Base-by-base conservation (phyloP, 1,140 invertebrate species). In the Tetramorium parvispinum region DNA sequence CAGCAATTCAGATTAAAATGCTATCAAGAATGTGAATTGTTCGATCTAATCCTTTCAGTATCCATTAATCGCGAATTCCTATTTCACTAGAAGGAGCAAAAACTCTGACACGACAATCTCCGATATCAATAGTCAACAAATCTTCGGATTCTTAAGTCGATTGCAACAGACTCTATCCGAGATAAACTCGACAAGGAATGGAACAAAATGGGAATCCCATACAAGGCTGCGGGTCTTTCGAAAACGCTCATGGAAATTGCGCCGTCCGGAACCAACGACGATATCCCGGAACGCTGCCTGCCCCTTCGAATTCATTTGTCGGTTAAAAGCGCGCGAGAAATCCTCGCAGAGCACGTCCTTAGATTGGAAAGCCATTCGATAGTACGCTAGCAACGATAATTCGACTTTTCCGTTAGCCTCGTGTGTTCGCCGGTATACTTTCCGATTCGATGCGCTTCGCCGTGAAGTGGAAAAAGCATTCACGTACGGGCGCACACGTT, bases 351-450 rank as follows among this genome's bases (percentile, higher is more conserved):
- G 59, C 63, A 32, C n/a, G 71, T 65, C 66, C 66, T 86, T 65
- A 75, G 83, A 91, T 91, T 88, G 89, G 89, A 91, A 91, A 91
- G 46, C 87, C 73, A 85, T 91, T 90, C 55, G 65, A 27, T n/a
- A 27, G 65, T 27, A 68, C 21, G 51, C 57, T 49, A 32, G 55
- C 68, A 68, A 55, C 89, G 83, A 86, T 90, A 90, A 90, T 91
- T 90, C 89, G 87, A 91, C 87, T 82, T 79, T 87, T 55, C 89
- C 87, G 71, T 89, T 90, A 76, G 85, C 88, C 49, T 18, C 81
- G 65, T 73, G 71, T 78, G 73, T 73, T 27, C 46, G 63, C 55
- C 32, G 40, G n/a, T 70, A 73, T 61, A 75, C 49, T 49, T 55
- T 90, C 55, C 61, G 43, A 81, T 81, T 66, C 83, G 75, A 65